Evolutionary conservation across 2,888 invertebrate species (phyloP), one percentile per base, ranked within the genome.

Genomic region (Pammene aurita): DNA sequence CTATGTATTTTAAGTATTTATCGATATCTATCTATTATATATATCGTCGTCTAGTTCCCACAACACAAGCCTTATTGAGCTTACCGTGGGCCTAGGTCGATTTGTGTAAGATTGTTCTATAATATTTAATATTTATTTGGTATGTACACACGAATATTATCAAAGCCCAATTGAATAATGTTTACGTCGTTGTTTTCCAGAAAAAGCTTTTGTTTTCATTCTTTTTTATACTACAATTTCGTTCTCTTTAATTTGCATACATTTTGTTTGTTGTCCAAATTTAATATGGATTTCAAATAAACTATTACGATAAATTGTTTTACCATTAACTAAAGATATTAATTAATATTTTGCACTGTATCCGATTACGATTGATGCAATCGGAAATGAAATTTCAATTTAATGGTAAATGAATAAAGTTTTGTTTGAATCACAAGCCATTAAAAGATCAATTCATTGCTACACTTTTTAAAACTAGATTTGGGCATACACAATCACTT

Each of bases 271-370:
- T 42, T 57, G 5, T 18, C 16, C 9, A 38, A 13, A 18, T 50
- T 16, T 1, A n/a, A 61, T 38, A 26, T 26, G 26, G 26, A 26
- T 48, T 48, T 48, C n/a, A 35, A 11, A 7, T 9, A 26, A 48
- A 7, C 9, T 26, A 26, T 11, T 38, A 7, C 38, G n/a, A n/a
- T n/a, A n/a, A n/a, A 38, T 38, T 38, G 7, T 9, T 38, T 7
- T 9, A 38, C 38, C 7, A 18, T 10, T n/a, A n/a, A 18, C 6
- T 26, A 38, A n/a, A 48, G n/a, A 52, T 52, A 50, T 62, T 26
- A 62, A 52, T 62, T 58, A n/a, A 58, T 42, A 58, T 18, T 58
- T 52, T n/a, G n/a, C 9, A 26, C 50, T 62, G 38, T 13, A 62
- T 62, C 62, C 50, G 62, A 50, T 62, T 52, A 62, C 38, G 5